Evolutionary conservation across 2,113 vertebrate species (phyloP), one percentile per base, ranked within the genome.

Genomic region (Salvator merianae): DNA sequence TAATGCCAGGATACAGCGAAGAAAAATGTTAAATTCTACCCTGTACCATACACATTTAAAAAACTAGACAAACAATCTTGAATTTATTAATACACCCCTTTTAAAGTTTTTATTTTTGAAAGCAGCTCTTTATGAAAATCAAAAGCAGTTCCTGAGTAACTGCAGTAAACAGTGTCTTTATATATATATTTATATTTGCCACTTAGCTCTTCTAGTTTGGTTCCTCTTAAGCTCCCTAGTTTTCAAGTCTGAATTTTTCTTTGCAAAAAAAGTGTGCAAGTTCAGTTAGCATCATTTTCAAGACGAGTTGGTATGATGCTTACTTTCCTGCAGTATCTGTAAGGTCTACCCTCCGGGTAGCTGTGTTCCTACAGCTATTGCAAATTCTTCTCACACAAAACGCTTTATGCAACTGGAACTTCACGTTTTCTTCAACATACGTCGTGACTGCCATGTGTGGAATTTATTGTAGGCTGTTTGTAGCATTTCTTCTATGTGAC

Each of bases 351-450:
- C 69, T 32, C 88, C 88, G 66, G 85, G 90, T 95, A 93, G 94
- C 84, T 93, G 95, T 85, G 88, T 90, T 94, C 94, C 93, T 94
- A 94, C 47, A 86, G 87, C 93, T 91, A 91, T 87, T 85, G 94
- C 92, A 94, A 94, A 93, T 77, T 87, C 89, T 85, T 84, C 84
- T 92, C 87, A 92, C 93, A 86, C 82, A 91, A 55, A 87, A 89
- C 92, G 85, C 89, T 90, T 91, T 78, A 75, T 79, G 70, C 87
- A 83, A 68, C 1, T 7, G 85, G 65, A 18, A 43, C 74, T 84
- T 99, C 99, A 99, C 95, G 98, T 99, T 95, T 99, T 99, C 88
- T 98, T 99, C 95, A 97, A 94, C 97, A 99, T 97, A 83, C 98
- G 97, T 18, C 98, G 97, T 10, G 97, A 99, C 94, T 99, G 99